Base-by-base conservation (phyloP, 2,888 invertebrate species). In the Drosophila aldrichi region DNA sequence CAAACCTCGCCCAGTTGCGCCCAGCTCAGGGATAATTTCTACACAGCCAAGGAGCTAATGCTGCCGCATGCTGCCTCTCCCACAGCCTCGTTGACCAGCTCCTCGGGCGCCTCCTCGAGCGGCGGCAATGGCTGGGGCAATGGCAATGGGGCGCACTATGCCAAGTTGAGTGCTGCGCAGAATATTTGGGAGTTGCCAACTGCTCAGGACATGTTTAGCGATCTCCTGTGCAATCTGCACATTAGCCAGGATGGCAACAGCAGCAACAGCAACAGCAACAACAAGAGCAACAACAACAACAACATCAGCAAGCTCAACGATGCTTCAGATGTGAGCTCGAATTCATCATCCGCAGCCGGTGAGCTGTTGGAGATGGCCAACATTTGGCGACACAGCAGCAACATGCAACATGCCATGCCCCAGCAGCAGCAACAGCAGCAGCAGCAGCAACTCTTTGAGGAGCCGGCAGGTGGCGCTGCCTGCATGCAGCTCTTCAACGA, bases 401-500 rank as follows among this genome's bases (percentile, higher is more conserved):
- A 32, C 59, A 71, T 52, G 48, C 67, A 51, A 36, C 49, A 49
- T 20, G 56, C 40, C 65, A 62, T 29, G 40, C 54, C 40, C 40
- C 54, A 72, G 51, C 75, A 43, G 66, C 38, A 38, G 36, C 34
- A 34, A 8, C 29, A 29, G 2, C 34, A 34, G 4, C 34, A 34
- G 36, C 69, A 51, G 76, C 73, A 34, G n/a, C 57, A 57, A 9
- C 43, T 83, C 40, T 81, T 64, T 43, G 83, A 82, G 59, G 84
- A 79, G 57, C 64, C 56, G 25, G 72, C 60, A 58, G 88, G 84
- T 6, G 82, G 79, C 32, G 82, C 77, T 51, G 81, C 94, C 92
- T 92, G 94, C 94, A 93, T 95, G 87, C 95, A 95, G 92, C 94
- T 95, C 71, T 94, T 95, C 91, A 95, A 95, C 70, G 95, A 95